Evolutionary conservation across 2,888 invertebrate genomes (phyloP), one percentile per base, ranked within the genome.

Genomic region (Norana najaformis): DNA sequence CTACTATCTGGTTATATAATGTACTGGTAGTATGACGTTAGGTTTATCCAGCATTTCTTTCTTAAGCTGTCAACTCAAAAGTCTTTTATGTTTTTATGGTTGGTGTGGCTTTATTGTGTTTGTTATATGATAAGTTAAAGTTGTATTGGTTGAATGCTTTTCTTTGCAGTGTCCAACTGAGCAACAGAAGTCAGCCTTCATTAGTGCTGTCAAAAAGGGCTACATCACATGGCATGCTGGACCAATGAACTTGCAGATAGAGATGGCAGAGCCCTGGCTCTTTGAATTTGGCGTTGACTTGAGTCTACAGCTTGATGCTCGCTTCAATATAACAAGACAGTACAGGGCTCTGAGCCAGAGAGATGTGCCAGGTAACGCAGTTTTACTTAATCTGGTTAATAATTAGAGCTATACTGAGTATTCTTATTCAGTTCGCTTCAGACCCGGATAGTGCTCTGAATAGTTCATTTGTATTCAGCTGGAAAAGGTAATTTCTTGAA

Each of bases 241-340:
- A 88, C 93, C 94, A n/a, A 94, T 94, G 94, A 94, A 94, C 92
- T 94, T 94, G 93, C 94, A 94, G 92, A 92, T 92, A n/a, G 94
- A 94, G 90, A 92, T 93, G 89, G 92, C 93, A 92, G 93, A 93
- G 83, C 92, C 92, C 85, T 89, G 91, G 47, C 91, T 93, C 89
- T 93, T 93, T 90, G 92, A 93, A 82, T 91, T 93, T 90, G 92
- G 93, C 35, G 90, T 94, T 82, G 93, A 93, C 90, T 90, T 94
- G 69, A 93, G 93, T 89, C 83, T 91, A 37, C 90, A 92, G 36
- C 91, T 94, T 37, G 94, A 94, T 89, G 89, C 90, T 35, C 90
- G 89, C 90, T 93, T 94, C 89, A 91, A 91, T 18, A 93, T 94
- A 41, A 90, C 91, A 13, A 91, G 94, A 47, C 91, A 91, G 83